Evolutionary conservation across 2,888 invertebrate genomes (phyloP).

Genomic region (Theodoxus fluviatilis): DNA sequence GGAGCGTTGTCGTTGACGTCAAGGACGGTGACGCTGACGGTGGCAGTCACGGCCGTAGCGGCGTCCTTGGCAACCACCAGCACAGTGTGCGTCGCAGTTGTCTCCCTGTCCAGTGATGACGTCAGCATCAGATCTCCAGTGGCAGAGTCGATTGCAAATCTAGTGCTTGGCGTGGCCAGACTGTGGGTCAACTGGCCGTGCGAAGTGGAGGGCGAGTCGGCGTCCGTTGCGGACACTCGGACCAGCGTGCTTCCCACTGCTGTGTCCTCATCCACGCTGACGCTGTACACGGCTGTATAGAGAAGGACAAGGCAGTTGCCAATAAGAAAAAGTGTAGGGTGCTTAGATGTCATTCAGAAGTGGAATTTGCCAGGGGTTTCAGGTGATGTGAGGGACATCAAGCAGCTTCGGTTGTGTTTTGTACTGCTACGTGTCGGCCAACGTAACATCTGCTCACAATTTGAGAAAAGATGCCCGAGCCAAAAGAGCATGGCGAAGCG

Average conservation of each 20-base stretch:
- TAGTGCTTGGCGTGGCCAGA: slow-evolving; percentile 35
- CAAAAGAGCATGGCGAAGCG: no score
- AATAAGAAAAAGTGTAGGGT: no score
- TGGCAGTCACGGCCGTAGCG: slow-evolving; percentile 37
- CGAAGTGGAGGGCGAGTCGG: slow-evolving; percentile 36
- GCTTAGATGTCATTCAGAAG: no score
- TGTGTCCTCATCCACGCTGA: slow-evolving; percentile 33
- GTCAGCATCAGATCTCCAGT: slow-evolving; percentile 39
- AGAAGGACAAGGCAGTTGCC: no score
- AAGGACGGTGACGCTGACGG: slow-evolving; percentile 44
- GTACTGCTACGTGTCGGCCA: no score
- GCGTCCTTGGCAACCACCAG: slow-evolving; percentile 44
- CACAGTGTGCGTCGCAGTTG: slow-evolving; percentile 31
- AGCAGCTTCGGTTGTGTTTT: no score
- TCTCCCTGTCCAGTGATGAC: slow-evolving; percentile 42
- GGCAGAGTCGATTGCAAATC: slow-evolving; percentile 40
- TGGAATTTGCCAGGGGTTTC: no score
- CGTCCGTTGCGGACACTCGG: slow-evolving; percentile 40
- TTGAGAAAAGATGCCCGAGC: no score
- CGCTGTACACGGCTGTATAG: slow-evolving; percentile 36
- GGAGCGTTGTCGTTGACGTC: slow-evolving; percentile 87
- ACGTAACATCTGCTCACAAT: no score
- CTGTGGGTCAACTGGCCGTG: slow-evolving; percentile 40
- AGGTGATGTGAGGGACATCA: no score
- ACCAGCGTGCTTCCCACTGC: slow-evolving; percentile 32